Evolutionary conservation across 2,888 invertebrate genomes (phyloP).

Genomic region (Netelia melanura): DNA sequence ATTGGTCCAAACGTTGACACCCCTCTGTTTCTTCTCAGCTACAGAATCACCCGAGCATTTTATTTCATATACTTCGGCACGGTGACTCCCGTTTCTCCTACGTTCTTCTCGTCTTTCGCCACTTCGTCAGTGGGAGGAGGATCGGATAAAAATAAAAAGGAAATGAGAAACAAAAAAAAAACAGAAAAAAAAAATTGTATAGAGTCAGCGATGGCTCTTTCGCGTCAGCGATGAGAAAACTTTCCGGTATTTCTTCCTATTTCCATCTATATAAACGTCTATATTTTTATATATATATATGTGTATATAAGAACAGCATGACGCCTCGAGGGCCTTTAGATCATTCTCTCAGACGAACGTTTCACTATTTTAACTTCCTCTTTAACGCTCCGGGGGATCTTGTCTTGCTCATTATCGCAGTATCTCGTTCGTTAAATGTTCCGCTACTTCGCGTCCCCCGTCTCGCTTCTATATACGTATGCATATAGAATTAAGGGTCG

Average conservation of each 20-base stretch:
- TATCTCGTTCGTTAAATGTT: conserved; percentile 52
- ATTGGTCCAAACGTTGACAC: conserved; percentile 58
- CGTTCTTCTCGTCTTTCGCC: background rate
- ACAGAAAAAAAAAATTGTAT: conserved; percentile 51
- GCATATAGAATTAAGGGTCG: background rate
- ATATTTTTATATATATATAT: background rate
- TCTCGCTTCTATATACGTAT: background rate
- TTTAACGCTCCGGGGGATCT: conserved; percentile 53
- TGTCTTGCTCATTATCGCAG: conserved; percentile 52
- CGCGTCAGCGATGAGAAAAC: conserved; percentile 48
- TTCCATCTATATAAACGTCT: too few relatives aligned
- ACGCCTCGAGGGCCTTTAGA: background rate
- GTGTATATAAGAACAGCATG: conserved; percentile 12
- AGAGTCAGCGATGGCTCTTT: conserved; percentile 52
- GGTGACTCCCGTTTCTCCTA: conserved; percentile 7
- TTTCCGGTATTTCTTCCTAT: conserved; percentile 20
- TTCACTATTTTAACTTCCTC: conserved; percentile 62
- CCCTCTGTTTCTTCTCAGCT: conserved; percentile 19
- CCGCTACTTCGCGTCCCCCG: conserved; percentile 24
- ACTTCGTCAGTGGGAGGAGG: conserved; percentile 42
- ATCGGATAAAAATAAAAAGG: conserved; percentile 26
- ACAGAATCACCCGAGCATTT: conserved; percentile 32
- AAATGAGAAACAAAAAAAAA: conserved; percentile 41
- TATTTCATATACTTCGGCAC: background rate
- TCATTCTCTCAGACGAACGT: conserved; percentile 37